These are phyloP conservation scores for Chaenocephalus aceratus DNA, from an alignment of 2,113 vertebrate species.

Conservation along the genomic window DNA sequence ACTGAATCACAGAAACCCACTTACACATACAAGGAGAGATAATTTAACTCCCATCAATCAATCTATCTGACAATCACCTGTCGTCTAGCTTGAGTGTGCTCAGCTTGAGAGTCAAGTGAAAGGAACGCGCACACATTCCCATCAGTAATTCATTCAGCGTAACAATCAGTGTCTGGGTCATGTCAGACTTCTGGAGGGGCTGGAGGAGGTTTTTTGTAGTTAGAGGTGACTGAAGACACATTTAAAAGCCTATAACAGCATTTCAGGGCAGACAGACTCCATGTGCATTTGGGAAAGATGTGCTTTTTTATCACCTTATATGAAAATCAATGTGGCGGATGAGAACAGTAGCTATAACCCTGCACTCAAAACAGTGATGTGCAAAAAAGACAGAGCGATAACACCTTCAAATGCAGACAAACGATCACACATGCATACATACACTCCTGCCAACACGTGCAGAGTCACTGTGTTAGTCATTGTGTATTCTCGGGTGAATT, in stretches of 20 bases:
- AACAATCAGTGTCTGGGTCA: conserved; percentile 24
- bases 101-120: conserved; percentile 18
- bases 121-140: conserved; percentile 22
- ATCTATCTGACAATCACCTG: conserved; percentile 29
- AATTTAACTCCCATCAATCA: background rate
- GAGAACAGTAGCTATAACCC: background rate
- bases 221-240: conserved; percentile 20
- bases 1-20: background rate
- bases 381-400: conserved; percentile 27
- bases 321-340: background rate
- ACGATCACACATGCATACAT: conserved; percentile 15
- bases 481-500: conserved; percentile 65
- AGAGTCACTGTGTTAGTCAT: conserved; percentile 65
- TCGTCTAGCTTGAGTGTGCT: background rate
- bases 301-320: background rate
- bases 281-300: conserved; percentile 6
- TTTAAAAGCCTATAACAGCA: background rate
- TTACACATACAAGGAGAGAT: background rate
- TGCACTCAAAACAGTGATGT: conserved; percentile 24
- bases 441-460: conserved; percentile 40
- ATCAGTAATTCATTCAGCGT: conserved; percentile 33
- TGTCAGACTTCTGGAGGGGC: conserved; percentile 23
- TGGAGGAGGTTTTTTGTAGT: background rate
- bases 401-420: conserved; percentile 11
- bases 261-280: background rate